phyloP scores from a whole-genome alignment of 2,888 invertebrate species.

The Acanthosepion esculentum region DNA sequence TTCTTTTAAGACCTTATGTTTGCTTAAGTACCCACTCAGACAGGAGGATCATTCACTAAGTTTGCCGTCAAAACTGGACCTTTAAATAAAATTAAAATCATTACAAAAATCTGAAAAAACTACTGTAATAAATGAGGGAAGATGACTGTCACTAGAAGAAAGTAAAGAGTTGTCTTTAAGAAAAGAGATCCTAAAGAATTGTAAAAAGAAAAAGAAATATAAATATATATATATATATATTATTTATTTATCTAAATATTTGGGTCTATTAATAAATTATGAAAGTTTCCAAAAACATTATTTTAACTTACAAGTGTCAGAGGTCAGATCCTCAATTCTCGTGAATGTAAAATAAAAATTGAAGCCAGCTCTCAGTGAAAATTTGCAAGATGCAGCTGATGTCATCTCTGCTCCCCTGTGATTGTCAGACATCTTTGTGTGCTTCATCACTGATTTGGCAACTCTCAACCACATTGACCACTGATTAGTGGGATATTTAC shows the following conservation, averaged over 20 bases:
- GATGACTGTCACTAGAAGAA: neutral
- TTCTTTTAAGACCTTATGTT: neutral
- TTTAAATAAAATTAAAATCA: neutral
- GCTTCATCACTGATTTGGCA: neutral
- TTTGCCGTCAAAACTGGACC: slow-evolving; percentile 3
- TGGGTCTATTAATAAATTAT: neutral
- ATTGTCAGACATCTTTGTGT: neutral
- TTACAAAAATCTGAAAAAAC: neutral
- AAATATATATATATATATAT: slow-evolving; percentile 21
- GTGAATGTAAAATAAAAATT: neutral
- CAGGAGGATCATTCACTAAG: slow-evolving; percentile 17
- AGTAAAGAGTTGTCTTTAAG: neutral
- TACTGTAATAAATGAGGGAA: neutral
- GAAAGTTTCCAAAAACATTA: neutral
- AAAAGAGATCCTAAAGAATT: neutral
- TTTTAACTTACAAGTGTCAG: neutral
- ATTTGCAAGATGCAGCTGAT: neutral
- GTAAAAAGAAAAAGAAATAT: neutral
- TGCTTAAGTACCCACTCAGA: neutral
- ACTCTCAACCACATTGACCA: neutral
- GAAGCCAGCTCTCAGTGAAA: neutral
- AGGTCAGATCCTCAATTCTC: neutral
- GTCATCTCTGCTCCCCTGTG: neutral
- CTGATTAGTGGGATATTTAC: neutral
- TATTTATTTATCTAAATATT: neutral